These are phyloP conservation scores for Rhodinocichla rosea DNA, from an alignment of 2,113 vertebrate genomes.

Conservation along the genomic window DNA sequence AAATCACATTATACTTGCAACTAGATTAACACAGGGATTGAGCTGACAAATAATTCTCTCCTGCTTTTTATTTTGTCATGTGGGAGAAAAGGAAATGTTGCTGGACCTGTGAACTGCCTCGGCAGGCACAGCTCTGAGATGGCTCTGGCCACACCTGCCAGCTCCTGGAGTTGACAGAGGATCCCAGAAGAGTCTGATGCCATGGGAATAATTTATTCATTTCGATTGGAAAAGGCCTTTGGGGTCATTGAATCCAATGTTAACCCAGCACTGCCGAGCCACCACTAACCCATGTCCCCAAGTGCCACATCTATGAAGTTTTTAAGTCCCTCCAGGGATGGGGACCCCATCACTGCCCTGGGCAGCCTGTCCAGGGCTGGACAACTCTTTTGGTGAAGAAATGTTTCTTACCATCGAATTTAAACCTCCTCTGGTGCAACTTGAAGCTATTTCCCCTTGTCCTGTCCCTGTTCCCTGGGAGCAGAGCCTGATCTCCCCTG, in stretches of 20 bases:
- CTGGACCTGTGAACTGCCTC: neutral
- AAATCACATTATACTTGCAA: slow-evolving; percentile 66
- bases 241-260: neutral
- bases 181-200: neutral
- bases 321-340: neutral
- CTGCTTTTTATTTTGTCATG: slow-evolving; percentile 33
- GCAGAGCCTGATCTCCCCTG: accelerated
- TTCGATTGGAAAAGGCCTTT: neutral
- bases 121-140: neutral
- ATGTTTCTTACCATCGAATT: accelerated
- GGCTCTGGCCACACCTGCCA: neutral
- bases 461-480: neutral
- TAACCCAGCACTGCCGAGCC: neutral
- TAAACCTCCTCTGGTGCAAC: neutral
- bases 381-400: neutral
- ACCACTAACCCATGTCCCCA: neutral
- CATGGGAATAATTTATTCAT: neutral
- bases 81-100: slow-evolving; percentile 13
- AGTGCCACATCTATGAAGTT: neutral
- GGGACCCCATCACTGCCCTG: neutral
- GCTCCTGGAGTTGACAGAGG: neutral
- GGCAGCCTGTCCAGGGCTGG: neutral
- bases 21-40: slow-evolving; percentile 63
- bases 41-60: slow-evolving; percentile 52
- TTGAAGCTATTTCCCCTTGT: accelerated